phyloP scores from a whole-genome alignment of 2,113 vertebrate species.

The Alosa alosa region DNA sequence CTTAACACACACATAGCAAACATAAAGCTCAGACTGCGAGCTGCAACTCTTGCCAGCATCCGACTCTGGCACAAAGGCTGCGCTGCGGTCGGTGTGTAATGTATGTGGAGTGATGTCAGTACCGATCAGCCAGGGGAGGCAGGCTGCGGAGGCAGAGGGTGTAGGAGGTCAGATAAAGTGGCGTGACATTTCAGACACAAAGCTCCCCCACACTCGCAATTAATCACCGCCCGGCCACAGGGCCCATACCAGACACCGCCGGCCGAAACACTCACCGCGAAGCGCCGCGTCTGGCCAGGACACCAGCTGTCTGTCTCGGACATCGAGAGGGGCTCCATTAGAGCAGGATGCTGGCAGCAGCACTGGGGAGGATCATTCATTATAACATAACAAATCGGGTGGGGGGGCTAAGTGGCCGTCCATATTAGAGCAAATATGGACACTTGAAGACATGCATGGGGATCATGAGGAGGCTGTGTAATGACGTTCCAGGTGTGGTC shows the following conservation, averaged over 20 bases:
- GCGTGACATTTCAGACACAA: constrained; percentile 21
- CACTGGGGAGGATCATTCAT: not conserved
- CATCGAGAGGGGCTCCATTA: not conserved
- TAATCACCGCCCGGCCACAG: constrained; percentile 1
- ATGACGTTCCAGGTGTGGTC: not conserved
- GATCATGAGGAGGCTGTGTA: not conserved
- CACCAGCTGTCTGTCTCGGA: not conserved
- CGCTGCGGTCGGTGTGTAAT: not conserved
- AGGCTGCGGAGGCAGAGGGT: not conserved
- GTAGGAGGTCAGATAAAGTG: constrained; percentile 6
- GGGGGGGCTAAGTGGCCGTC: not conserved
- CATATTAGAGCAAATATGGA: not conserved
- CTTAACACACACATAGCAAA: not conserved
- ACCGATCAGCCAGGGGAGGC: not conserved
- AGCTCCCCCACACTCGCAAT: constrained; percentile 17
- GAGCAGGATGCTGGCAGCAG: not conserved
- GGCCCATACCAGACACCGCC: constrained; percentile 6
- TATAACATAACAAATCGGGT: not conserved
- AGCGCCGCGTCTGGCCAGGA: not conserved
- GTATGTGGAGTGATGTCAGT: not conserved
- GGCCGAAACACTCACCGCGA: not conserved
- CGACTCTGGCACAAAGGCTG: not conserved
- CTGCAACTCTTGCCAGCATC: not conserved
- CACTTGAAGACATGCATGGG: not conserved
- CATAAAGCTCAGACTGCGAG: not conserved